These are phyloP conservation scores for Lasiurus borealis DNA, from an alignment of 2,113 vertebrate species.

Conservation along the genomic window DNA sequence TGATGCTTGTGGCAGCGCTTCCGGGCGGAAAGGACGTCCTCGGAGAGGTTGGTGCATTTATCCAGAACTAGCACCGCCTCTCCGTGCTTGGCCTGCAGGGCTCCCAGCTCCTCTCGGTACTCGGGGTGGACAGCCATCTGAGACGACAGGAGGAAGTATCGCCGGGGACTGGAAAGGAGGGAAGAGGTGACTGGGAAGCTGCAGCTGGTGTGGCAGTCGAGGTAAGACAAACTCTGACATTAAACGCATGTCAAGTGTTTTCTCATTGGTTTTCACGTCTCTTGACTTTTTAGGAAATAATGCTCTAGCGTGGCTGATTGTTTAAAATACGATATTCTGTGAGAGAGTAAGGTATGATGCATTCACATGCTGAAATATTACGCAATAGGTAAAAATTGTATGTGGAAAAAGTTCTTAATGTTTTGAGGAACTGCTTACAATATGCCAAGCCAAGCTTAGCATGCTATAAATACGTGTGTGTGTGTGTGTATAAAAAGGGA, in stretches of 20 bases:
- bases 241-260: fast-evolving
- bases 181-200: conserved; percentile 16
- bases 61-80: conserved; percentile 94
- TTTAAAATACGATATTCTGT: background rate
- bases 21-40: conserved; percentile 88
- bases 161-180: conserved; percentile 88
- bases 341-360: background rate
- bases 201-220: background rate
- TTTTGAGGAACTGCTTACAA: background rate
- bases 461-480: background rate
- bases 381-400: background rate
- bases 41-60: conserved; percentile 96
- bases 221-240: background rate
- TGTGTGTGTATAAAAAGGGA: background rate
- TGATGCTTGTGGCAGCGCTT: conserved; percentile 95
- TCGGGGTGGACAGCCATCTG: conserved; percentile 95
- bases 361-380: conserved; percentile 5
- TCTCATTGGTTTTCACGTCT: background rate
- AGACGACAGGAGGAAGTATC: conserved; percentile 94
- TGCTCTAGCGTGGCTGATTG: background rate
- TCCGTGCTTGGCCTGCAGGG: conserved; percentile 93
- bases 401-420: background rate
- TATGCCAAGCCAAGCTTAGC: background rate
- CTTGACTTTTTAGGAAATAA: background rate
- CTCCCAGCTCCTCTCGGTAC: conserved; percentile 93